phyloP scores from a whole-genome alignment of 2,113 vertebrate genomes.

The Serranochromis macrocephalus region DNA sequence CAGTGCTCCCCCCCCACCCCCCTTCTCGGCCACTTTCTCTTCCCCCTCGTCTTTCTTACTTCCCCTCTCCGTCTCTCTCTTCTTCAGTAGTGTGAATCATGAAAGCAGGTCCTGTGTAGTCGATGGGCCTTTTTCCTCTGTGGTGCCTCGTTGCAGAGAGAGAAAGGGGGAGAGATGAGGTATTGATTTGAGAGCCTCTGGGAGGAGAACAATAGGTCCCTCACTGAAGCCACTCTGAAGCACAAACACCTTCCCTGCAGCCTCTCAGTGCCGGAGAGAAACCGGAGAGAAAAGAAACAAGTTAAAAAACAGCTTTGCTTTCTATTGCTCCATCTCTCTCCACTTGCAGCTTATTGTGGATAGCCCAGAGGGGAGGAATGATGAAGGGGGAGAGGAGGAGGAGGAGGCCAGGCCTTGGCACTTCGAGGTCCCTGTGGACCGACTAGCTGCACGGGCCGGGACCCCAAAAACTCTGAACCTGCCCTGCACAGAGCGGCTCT shows the following conservation, averaged over 20 bases:
- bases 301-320: constrained; percentile 20
- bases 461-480: constrained; percentile 38
- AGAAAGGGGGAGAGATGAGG: constrained; percentile 44
- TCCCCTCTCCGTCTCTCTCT: constrained; percentile 35
- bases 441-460: constrained; percentile 18
- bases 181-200: constrained; percentile 68
- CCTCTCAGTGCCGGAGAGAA: constrained; percentile 12
- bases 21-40: neutral
- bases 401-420: constrained; percentile 36
- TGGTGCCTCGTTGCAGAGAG: constrained; percentile 2
- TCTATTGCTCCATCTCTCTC: constrained; percentile 12
- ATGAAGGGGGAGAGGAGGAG: neutral
- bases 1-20: neutral
- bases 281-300: neutral
- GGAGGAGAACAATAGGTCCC: constrained; percentile 60
- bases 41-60: constrained; percentile 9
- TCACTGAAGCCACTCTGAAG: constrained; percentile 54
- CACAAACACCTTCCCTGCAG: constrained; percentile 54
- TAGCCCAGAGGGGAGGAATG: constrained; percentile 38
- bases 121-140: constrained; percentile 42
- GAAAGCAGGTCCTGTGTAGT: constrained; percentile 61
- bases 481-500: constrained; percentile 7
- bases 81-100: constrained; percentile 63
- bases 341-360: constrained; percentile 49
- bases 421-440: constrained; percentile 27